Evolutionary conservation across 2,113 vertebrate species (phyloP), one percentile per base, ranked within the genome.

Genomic region (Festucalex cinctus): DNA sequence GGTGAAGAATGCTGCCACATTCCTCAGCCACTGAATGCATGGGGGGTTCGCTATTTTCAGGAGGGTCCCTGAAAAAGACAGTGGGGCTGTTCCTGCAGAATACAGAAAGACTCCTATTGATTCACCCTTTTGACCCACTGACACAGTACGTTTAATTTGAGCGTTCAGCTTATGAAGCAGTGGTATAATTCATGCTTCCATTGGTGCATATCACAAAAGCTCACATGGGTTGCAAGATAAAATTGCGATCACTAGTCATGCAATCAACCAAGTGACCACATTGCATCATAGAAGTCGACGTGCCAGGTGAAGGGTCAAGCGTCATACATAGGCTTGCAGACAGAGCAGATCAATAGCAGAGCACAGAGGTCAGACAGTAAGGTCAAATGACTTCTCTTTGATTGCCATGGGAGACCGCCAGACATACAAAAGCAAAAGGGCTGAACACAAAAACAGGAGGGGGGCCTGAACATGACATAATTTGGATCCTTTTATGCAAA

Each of bases 281-380:
- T 85, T 86, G 76, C 76, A 65, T 90, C 74, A 85, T 70, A 74
- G 74, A 83, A 81, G 81, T 74, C 80, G 82, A 83, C 80, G 74
- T 65, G 68, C 63, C 66, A 56, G 79, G 75, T 66, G 57, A 60
- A 48, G 63, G 74, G 79, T 77, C 79, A 83, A 63, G 65, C 89
- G 86, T 90, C 85, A 88, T 26, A 69, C 85, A 88, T 26, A 69
- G 80, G 83, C 83, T 72, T 26, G 69, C 80, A 89, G 88, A 90
- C 87, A 51, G 80, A 87, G 80, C 64, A 71, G 80, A 85, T 90
- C 85, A 87, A 88, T 89, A 80, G 68, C 12, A 9, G 39, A 82
- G 77, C 28, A 58, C 59, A 74, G 63, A 85, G 87, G 88, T 89
- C 89, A 92, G 87, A 89, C 86, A 26, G 68, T 59, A 63, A 70